Conservation (phyloP, 2,113 vertebrate genomes). For the Thamnaconus septentrionalis region DNA sequence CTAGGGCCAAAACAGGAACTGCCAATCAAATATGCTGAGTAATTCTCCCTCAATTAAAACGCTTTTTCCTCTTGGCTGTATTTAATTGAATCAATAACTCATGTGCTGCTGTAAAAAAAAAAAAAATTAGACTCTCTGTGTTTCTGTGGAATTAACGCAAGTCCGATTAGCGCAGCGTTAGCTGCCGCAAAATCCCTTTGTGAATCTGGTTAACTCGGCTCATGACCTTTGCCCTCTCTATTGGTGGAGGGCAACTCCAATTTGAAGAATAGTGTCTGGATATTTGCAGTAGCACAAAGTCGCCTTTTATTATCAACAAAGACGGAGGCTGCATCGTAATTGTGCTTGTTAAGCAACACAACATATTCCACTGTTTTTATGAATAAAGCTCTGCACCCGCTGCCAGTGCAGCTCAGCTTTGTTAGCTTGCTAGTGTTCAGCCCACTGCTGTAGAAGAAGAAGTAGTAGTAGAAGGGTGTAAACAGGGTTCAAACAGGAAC, state of each 20-base stretch:
- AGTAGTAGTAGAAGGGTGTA: background rate
- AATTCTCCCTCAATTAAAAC: background rate
- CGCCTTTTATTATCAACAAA: slow-evolving; percentile 17
- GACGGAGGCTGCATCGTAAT: slow-evolving; percentile 1
- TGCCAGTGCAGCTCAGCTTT: slow-evolving; percentile 25
- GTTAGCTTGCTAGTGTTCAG: background rate
- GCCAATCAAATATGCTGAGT: slow-evolving; percentile 11
- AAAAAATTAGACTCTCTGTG: too few relatives aligned
- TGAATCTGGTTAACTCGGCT: slow-evolving; percentile 23
- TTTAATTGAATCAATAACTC: slow-evolving; percentile 21
- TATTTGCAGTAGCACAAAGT: slow-evolving; percentile 34
- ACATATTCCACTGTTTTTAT: background rate
- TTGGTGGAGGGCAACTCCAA: slow-evolving; percentile 23
- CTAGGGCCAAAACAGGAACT: slow-evolving; percentile 36
- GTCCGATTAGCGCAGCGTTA: too few relatives aligned
- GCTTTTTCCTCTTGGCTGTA: background rate
- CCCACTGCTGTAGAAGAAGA: slow-evolving; percentile 28
- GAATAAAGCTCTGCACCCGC: slow-evolving; percentile 28
- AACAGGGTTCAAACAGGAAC: slow-evolving; percentile 15
- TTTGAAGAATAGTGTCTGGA: slow-evolving; percentile 7
- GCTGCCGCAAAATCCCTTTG: too few relatives aligned
- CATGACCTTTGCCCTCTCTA: slow-evolving; percentile 15
- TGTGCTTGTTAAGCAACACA: slow-evolving; percentile 15
- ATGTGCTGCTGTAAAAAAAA: slow-evolving; percentile 3
- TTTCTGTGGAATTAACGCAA: too few relatives aligned